Conservation (phyloP, 2,113 vertebrate genomes). For the Cyprinodon variegatus region DNA sequence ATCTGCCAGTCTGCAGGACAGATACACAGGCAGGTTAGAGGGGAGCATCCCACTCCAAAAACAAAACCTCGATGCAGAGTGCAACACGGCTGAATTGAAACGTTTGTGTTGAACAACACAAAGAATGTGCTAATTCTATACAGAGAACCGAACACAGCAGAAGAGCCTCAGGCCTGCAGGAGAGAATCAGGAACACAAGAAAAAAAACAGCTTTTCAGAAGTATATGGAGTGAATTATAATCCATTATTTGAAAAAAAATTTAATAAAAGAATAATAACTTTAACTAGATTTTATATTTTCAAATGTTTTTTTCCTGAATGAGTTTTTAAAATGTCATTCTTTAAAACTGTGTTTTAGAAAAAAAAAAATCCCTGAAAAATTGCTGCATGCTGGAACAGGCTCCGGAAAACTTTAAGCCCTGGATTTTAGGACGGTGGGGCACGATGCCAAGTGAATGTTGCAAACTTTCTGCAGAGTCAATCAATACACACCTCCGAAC, state of each 20-base stretch:
- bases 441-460: too few species aligned
- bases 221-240: neutral
- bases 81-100: conserved; percentile 37
- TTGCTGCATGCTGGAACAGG: too few species aligned
- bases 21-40: conserved; percentile 53
- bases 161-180: neutral
- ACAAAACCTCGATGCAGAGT: conserved; percentile 45
- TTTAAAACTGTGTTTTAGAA: too few species aligned
- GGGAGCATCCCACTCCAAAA: conserved; percentile 2
- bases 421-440: too few species aligned
- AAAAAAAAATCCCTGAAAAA: too few species aligned
- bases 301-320: too few species aligned
- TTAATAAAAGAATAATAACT: too few species aligned
- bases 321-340: too few species aligned
- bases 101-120: conserved; percentile 60
- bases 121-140: conserved; percentile 43
- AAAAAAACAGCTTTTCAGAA: neutral
- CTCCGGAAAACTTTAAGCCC: too few species aligned
- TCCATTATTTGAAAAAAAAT: neutral
- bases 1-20: conserved; percentile 85
- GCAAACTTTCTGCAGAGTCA: too few species aligned
- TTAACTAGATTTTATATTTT: too few species aligned
- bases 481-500: too few species aligned
- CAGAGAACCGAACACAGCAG: conserved; percentile 21
- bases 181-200: neutral